A percentile compares a stretch with the other conserved stretches of the same genome.
These are phyloP conservation scores for Lasioglossum malachurum DNA, from an alignment of 2,888 invertebrate genomes.

Conservation along the genomic window DNA sequence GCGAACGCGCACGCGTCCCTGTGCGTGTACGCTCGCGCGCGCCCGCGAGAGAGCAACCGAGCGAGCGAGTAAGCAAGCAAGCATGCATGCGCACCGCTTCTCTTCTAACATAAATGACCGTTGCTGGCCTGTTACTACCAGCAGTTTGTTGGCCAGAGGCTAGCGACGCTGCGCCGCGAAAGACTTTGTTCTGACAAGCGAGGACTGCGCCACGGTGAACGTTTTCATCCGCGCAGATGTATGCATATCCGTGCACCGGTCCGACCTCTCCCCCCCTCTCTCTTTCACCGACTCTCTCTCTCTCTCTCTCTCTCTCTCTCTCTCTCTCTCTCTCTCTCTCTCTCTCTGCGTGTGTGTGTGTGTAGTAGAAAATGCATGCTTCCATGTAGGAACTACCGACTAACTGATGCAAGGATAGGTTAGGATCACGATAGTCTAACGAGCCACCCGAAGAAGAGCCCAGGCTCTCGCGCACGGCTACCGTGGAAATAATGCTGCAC, in stretches of 20 bases:
- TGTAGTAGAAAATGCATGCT: slow-evolving; percentile 56
- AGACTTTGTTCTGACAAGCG: slow-evolving; percentile 63
- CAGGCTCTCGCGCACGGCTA: slow-evolving; percentile 38
- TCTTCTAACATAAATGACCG: slow-evolving; percentile 67
- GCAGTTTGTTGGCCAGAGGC: slow-evolving; percentile 66
- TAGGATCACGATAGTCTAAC: slow-evolving; percentile 59
- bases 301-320: no score
- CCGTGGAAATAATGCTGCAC: slow-evolving; percentile 55
- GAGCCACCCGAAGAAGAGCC: slow-evolving; percentile 37
- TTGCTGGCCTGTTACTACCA: slow-evolving; percentile 68
- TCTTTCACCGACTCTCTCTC: neutral
- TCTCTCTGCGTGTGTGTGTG: no score
- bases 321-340: neutral
- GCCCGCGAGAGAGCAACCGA: slow-evolving; percentile 13
- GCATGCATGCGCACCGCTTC: slow-evolving; percentile 21
- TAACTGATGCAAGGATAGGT: slow-evolving; percentile 62
- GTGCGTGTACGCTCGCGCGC: slow-evolving; percentile 45
- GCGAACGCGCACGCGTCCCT: slow-evolving; percentile 59
- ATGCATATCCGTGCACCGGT: slow-evolving; percentile 12
- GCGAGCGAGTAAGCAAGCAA: neutral
- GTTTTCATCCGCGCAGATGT: slow-evolving; percentile 60
- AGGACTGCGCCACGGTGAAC: slow-evolving; percentile 46
- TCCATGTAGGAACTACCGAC: slow-evolving; percentile 61
- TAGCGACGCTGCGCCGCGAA: slow-evolving; percentile 57
- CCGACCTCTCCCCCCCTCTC: neutral